Base-by-base conservation (phyloP, 2,888 invertebrate genomes). In the Mylabris sibirica region DNA sequence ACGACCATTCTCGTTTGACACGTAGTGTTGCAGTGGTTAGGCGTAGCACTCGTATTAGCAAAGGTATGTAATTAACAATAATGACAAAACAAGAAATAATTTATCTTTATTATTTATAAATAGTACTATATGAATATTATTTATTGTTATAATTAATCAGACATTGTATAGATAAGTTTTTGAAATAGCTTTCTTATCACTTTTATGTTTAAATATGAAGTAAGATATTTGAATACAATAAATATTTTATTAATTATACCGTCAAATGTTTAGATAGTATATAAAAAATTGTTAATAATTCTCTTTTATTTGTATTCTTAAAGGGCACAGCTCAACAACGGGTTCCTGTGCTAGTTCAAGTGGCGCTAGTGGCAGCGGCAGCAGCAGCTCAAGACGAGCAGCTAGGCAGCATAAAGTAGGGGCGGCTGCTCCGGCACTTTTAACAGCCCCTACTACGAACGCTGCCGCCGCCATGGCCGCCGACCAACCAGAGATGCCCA, bases 291-390 rank as follows among this genome's bases (percentile, higher is more conserved):
- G 26, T 49, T 49, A 49, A 20, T 30, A 26, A 17, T 59, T 30
- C 24, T 1, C 11, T 24, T 22, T 22, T 14, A 1, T 64, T 14
- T 26, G 4, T 57, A 12, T 26, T 74, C 75, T 17, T 69, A 84
- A 30, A 30, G 84, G 83, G 81, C 84, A 84, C 82, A 82, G 81
- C 81, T 64, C 76, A 83, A 83, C 80, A 87, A 91, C 89, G 89
- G 90, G 90, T 89, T 91, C 90, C 86, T 90, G 90, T 85, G 90
- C 90, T 80, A 90, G 90, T 81, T 84, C 85, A 70, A 84, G 85
- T 86, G 81, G 85, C 87, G 72, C 87, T 87, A 76, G 78, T 75
- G 82, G 86, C 77, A 87, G 82, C 84, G 78, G 83, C 85, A 81
- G 81, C 85, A 81, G 81, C 80, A 80, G 82, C 80, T 81, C 79